phyloP scores from a whole-genome alignment of 2,797 vertebrate species.

The Glyptemys insculpta region DNA sequence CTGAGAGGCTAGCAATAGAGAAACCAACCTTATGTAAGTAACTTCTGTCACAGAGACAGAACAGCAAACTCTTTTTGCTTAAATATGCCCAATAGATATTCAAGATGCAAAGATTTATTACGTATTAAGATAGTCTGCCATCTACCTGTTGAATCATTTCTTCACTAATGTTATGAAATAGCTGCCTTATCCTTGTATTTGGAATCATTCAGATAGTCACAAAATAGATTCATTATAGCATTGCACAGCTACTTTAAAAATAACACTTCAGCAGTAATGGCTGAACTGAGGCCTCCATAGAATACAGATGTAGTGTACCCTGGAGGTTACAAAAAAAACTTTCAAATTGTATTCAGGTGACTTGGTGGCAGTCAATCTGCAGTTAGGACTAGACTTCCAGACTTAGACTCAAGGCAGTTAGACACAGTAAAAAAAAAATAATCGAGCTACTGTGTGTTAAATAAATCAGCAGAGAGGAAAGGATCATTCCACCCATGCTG shows the following conservation, averaged over 20 bases:
- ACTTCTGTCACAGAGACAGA: slow-evolving; percentile 9
- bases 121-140: not conserved
- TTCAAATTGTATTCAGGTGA: too few relatives aligned
- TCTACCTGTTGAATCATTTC: not conserved
- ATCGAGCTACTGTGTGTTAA: not conserved
- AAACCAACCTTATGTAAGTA: slow-evolving; percentile 66
- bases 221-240: not conserved
- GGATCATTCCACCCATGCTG: not conserved
- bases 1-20: slow-evolving; percentile 67
- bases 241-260: not conserved
- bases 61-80: not conserved
- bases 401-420: not conserved
- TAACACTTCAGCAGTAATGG: not conserved
- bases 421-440: too few relatives aligned
- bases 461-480: not conserved
- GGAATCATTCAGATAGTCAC: not conserved
- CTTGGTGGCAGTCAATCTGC: not conserved
- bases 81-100: not conserved
- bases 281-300: not conserved
- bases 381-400: not conserved
- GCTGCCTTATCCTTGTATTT: not conserved
- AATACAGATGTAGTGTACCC: not conserved
- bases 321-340: not conserved
- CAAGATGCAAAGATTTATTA: not conserved
- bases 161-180: not conserved